Conservation (phyloP, 2,113 vertebrate genomes). For the Tragelaphus imberbis region DNA sequence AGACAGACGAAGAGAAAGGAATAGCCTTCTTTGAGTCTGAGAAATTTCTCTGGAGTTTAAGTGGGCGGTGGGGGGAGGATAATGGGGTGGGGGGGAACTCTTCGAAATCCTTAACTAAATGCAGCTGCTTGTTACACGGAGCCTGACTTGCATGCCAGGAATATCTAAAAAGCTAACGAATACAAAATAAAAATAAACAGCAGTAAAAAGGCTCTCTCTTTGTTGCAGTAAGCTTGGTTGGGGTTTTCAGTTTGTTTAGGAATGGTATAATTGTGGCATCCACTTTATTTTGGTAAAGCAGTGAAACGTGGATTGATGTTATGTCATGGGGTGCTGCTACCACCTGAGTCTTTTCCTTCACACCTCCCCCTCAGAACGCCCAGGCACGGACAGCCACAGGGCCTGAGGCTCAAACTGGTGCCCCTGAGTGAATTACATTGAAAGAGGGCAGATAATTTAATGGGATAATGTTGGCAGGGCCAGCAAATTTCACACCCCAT, state of each 20-base stretch:
- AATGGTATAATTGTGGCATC: conserved; percentile 45
- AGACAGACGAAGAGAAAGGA: conserved; percentile 70
- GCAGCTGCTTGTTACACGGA: conserved; percentile 79
- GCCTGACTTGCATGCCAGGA: conserved; percentile 76
- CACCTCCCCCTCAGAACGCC: background rate
- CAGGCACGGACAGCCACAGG: background rate
- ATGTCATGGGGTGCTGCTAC: background rate
- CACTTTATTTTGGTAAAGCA: conserved; percentile 46
- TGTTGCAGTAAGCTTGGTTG: conserved; percentile 57
- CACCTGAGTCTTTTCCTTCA: conserved; percentile 35
- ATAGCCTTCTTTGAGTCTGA: conserved; percentile 61
- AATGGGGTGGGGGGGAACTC: background rate
- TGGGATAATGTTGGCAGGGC: conserved; percentile 60
- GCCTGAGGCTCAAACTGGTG: background rate
- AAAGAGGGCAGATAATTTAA: conserved; percentile 39
- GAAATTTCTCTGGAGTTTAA: conserved; percentile 71
- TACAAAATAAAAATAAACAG: conserved; percentile 76
- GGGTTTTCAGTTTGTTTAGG: conserved; percentile 17
- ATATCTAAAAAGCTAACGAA: conserved; percentile 75
- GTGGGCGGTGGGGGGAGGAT: background rate
- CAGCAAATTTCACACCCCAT: conserved; percentile 59
- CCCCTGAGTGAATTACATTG: background rate
- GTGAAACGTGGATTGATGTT: background rate
- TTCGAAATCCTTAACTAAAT: conserved; percentile 76
- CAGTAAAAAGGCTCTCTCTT: conserved; percentile 57